Conservation (phyloP, 2,797 vertebrate genomes). For the Sternotherus odoratus region DNA sequence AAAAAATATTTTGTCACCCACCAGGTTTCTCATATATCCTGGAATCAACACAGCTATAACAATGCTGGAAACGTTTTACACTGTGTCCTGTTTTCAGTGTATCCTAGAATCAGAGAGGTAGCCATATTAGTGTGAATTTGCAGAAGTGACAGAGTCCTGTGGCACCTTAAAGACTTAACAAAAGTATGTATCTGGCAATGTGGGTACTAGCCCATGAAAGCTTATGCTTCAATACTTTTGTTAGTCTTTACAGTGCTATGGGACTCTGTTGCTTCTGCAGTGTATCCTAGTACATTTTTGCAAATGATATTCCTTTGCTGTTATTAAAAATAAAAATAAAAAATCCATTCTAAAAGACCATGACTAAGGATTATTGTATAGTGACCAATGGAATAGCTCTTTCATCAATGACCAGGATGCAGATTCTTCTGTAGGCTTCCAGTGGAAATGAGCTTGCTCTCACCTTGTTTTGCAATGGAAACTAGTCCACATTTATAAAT, state of each 20-base stretch:
- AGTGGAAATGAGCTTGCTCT: background rate
- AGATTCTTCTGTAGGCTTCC: background rate
- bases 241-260: no score
- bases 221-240: no score
- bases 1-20: background rate
- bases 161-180: no score
- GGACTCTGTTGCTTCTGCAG: no score
- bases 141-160: no score
- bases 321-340: background rate
- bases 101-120: no score
- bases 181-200: no score
- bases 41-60: background rate
- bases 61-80: background rate
- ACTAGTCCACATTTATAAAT: background rate
- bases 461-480: background rate
- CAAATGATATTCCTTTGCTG: background rate
- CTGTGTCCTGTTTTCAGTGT: background rate
- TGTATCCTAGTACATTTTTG: background rate
- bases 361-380: background rate
- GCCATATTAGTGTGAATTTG: no score
- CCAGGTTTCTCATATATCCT: background rate
- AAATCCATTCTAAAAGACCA: background rate
- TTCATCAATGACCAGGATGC: background rate
- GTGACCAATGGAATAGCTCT: background rate
- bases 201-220: no score